These are phyloP conservation scores for Tholera decimalis DNA, from an alignment of 2,888 invertebrate genomes.

Conservation along the genomic window DNA sequence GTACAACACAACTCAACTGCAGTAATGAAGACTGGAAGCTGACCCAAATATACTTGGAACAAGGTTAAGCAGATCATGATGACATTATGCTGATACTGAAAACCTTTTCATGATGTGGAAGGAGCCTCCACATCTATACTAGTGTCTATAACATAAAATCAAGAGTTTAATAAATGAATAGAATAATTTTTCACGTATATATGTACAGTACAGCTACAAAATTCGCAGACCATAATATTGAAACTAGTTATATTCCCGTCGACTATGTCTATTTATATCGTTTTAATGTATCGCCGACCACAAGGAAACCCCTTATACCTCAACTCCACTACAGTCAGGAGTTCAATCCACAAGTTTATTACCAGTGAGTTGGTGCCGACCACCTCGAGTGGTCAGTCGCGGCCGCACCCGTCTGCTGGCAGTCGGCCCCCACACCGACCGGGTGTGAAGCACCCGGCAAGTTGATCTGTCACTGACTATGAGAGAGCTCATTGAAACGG, in stretches of 20 bases:
- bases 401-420: not conserved
- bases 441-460: not conserved
- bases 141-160: too few species aligned
- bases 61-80: too few species aligned
- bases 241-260: not conserved
- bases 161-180: too few species aligned
- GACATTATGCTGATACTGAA: too few species aligned
- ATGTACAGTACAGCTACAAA: too few species aligned
- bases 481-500: not conserved
- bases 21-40: too few species aligned
- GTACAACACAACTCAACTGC: too few species aligned
- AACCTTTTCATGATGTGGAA: too few species aligned
- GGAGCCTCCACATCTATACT: too few species aligned
- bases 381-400: not conserved
- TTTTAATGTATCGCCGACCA: constrained; percentile 3
- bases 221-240: too few species aligned
- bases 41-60: too few species aligned
- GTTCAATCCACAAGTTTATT: constrained; percentile 22
- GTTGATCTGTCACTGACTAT: not conserved
- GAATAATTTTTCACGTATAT: too few species aligned
- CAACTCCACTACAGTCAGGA: not conserved
- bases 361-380: not conserved
- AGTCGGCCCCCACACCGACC: not conserved
- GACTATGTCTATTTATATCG: not conserved
- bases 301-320: not conserved